Base-by-base conservation (phyloP, 2,797 vertebrate genomes). In the Enteromius anoplus region DNA sequence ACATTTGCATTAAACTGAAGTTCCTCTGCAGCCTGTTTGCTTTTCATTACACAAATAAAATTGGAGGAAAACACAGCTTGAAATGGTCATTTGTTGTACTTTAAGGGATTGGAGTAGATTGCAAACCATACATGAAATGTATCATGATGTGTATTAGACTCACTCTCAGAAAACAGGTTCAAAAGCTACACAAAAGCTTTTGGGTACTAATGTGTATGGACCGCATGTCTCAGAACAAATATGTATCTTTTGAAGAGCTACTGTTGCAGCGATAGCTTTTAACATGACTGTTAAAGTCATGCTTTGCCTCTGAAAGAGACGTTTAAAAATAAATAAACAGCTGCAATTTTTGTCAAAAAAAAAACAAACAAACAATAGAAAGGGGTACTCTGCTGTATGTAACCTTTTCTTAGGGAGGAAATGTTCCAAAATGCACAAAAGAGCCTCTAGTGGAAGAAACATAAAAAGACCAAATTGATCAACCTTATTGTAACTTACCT, bases 1-100 rank as follows among this genome's bases (percentile, higher is more conserved):
- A 94, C 85, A 94, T 93, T 93, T 92, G 91, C 91, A 91, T 91
- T 92, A 87, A 89, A 89, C 88, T 81, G 53, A 90, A 89, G 65
- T 91, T 91, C 88, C 88, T 91, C 84, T 85, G 90, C 87, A 91
- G 89, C 90, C 91, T 92, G 87, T 93, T 91, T 62, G 91, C 90
- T 91, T 95, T 93, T 90, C 90, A 93, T 93, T 94, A 92, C 93
- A 93, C 87, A 45, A 71, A 75, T 58, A 71, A 91, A 85, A 86
- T 83, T 85, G 40, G 78, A 84, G 87, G 82, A 47, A 58, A 88
- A 79, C 21, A 85, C 55, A 29, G 3, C 21, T 7, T 87, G 66
- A 85, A 49, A 87, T 79, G 82, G 26, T 47, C 8, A 23, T 68
- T 84, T 66, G 1, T 53, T 73, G 10, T n/a, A 29, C 17, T 3